Conservation (phyloP, 2,113 vertebrate species). For the Morone saxatilis region DNA sequence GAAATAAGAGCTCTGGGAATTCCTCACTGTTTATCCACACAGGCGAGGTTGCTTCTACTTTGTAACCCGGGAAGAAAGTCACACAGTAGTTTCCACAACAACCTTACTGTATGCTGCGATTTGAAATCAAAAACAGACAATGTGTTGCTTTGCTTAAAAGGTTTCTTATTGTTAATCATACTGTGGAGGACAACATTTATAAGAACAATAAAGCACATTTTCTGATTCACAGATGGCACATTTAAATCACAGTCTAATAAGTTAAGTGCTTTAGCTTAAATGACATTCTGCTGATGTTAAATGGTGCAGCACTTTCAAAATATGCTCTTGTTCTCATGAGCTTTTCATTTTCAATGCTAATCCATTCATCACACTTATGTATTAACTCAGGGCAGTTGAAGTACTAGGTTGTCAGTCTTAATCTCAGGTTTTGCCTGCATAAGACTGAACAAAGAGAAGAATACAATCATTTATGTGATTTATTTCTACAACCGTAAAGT, state of each 20-base stretch:
- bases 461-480: not conserved
- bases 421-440: not conserved
- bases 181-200: slow-evolving; percentile 7
- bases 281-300: not conserved
- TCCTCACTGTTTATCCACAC: slow-evolving; percentile 53
- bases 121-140: slow-evolving; percentile 41
- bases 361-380: not conserved
- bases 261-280: slow-evolving; percentile 18
- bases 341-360: slow-evolving; percentile 5
- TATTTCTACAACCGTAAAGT: not conserved
- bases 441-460: not conserved
- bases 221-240: not conserved
- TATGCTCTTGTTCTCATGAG: not conserved
- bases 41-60: slow-evolving; percentile 49
- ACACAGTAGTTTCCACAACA: slow-evolving; percentile 67
- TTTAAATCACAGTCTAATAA: slow-evolving; percentile 7
- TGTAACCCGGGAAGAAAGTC: slow-evolving; percentile 52
- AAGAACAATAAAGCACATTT: not conserved
- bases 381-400: not conserved
- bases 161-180: not conserved
- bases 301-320: slow-evolving; percentile 7
- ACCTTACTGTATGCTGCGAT: slow-evolving; percentile 54
- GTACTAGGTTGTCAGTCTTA: not conserved
- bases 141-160: slow-evolving; percentile 22
- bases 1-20: slow-evolving; percentile 77